Percentiles rank a stretch among this genome's conserved stretches.
These are phyloP conservation scores for roundworm (Caenorhabditis elegans) DNA, from an alignment of 1,140 invertebrate species.

Conservation along the genomic window WBcel235 BX284603.4:4020501-4021000, in stretches of 20 bases:
- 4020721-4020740: slow-evolving; percentile 53
- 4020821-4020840: background rate
- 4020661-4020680: background rate
- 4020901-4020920: background rate
- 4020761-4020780: background rate
- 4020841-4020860: slow-evolving; percentile 35
- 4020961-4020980: slow-evolving; percentile 65
- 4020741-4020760: slow-evolving; percentile 44
- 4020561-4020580: background rate
- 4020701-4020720: slow-evolving; percentile 51
- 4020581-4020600: slow-evolving; percentile 48
- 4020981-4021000: slow-evolving; percentile 53
- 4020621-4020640: slow-evolving; percentile 44
- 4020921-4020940: slow-evolving; percentile 50
- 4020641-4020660: slow-evolving; percentile 48
- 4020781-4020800: background rate
- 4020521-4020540: slow-evolving; percentile 4
- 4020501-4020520: slow-evolving; percentile 29
- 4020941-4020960: slow-evolving; percentile 66
- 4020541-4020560: slow-evolving; percentile 19
- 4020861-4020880: background rate
- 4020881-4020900: background rate
- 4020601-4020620: slow-evolving; percentile 34
- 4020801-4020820: background rate
- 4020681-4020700: slow-evolving; percentile 44